Conservation (phyloP, 2,113 vertebrate genomes). For the Festucalex cinctus region DNA sequence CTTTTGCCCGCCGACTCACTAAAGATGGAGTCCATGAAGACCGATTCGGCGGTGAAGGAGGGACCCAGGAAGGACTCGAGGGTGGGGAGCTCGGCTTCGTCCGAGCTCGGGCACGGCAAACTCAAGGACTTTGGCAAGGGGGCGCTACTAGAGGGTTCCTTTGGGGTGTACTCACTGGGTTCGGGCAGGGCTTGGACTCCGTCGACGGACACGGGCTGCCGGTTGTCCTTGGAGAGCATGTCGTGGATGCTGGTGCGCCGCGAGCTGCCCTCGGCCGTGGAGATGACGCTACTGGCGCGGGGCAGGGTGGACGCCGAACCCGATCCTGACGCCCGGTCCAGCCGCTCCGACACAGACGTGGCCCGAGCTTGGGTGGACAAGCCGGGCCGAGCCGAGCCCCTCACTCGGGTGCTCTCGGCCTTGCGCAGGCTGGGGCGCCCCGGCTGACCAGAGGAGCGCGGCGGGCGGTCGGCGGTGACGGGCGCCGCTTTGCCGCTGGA, state of each 20-base stretch:
- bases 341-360: conserved; percentile 77
- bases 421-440: conserved; percentile 76
- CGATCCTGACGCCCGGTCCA: conserved; percentile 70
- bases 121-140: conserved; percentile 71
- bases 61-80: conserved; percentile 73
- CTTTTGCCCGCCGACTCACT: conserved; percentile 60
- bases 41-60: conserved; percentile 71
- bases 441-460: conserved; percentile 60
- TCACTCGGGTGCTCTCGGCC: conserved; percentile 79
- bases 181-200: conserved; percentile 69
- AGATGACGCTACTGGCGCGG: conserved; percentile 96
- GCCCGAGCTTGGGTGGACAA: conserved; percentile 76
- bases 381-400: conserved; percentile 71
- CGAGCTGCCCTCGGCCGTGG: conserved; percentile 90
- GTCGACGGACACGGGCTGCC: conserved; percentile 84
- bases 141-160: conserved; percentile 29
- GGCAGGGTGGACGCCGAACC: conserved; percentile 74
- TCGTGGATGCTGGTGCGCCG: conserved; percentile 97
- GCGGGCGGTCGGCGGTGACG: conserved; percentile 70
- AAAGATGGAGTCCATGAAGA: conserved; percentile 74
- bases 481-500: conserved; percentile 78
- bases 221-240: conserved; percentile 90
- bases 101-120: conserved; percentile 64
- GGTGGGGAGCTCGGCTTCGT: conserved; percentile 74
- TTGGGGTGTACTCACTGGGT: conserved; percentile 91